A percentile compares a stretch with the other conserved stretches of the same genome.
phyloP scores from a whole-genome alignment of 1,140 invertebrate species.

The Gryon sp. region DNA sequence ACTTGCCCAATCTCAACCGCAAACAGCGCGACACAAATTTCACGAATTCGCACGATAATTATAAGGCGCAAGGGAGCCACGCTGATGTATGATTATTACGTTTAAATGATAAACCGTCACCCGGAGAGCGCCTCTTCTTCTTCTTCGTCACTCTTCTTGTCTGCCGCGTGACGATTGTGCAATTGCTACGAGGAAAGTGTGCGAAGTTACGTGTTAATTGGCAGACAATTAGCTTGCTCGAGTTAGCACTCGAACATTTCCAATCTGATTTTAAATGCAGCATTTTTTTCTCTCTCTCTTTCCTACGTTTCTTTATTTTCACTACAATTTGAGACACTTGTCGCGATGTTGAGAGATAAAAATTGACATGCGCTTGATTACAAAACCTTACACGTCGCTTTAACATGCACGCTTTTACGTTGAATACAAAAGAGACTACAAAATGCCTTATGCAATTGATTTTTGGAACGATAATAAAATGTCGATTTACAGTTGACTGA shows the following conservation, averaged over 20 bases:
- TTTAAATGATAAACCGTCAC: conserved; percentile 65
- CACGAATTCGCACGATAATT: conserved; percentile 68
- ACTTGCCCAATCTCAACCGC: conserved; percentile 64
- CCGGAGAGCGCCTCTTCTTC: conserved; percentile 12
- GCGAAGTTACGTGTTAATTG: conserved; percentile 61
- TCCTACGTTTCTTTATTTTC: conserved; percentile 42
- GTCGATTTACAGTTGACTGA: no score
- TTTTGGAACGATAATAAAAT: neutral
- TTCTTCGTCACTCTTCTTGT: conserved; percentile 14
- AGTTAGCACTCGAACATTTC: conserved; percentile 43
- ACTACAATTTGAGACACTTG: conserved; percentile 39
- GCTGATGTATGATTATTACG: conserved; percentile 66
- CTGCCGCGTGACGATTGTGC: conserved; percentile 41
- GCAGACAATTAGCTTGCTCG: conserved; percentile 60
- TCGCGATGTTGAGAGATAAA: conserved; percentile 36
- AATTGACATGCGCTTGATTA: conserved; percentile 22
- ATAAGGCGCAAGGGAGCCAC: conserved; percentile 49
- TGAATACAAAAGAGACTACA: neutral
- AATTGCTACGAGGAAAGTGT: conserved; percentile 54
- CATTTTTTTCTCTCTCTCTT: neutral
- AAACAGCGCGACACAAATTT: conserved; percentile 63
- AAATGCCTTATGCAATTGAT: neutral
- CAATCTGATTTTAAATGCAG: conserved; percentile 18
- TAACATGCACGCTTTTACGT: neutral
- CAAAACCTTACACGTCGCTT: conserved; percentile 2